Conservation (phyloP, 2,888 invertebrate species). For the Agapostemon virescens region DNA sequence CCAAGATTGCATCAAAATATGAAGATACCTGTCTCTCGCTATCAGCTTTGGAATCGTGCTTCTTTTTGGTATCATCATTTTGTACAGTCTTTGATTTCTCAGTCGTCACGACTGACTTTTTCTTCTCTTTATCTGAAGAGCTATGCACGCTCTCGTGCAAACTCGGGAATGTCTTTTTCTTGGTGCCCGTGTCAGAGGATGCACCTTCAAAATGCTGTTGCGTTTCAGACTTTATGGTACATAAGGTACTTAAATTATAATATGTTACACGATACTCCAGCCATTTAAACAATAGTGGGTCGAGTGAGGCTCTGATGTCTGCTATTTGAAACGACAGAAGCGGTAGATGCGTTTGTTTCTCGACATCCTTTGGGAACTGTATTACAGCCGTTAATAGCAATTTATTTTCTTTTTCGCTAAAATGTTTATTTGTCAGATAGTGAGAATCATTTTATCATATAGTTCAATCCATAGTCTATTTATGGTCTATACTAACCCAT, state of each 20-base stretch:
- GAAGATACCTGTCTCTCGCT: slow-evolving; percentile 66
- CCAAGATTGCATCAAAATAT: slow-evolving; percentile 12
- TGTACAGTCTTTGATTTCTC: slow-evolving; percentile 70
- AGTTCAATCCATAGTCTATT: neutral
- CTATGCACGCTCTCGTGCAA: slow-evolving; percentile 79
- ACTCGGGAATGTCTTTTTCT: slow-evolving; percentile 77
- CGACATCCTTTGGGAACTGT: slow-evolving; percentile 80
- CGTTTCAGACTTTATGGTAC: slow-evolving; percentile 56
- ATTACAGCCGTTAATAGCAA: slow-evolving; percentile 74
- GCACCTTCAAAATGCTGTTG: slow-evolving; percentile 71
- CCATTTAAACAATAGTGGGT: slow-evolving; percentile 86
- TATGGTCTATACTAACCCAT: slow-evolving; percentile 49
- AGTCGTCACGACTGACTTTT: slow-evolving; percentile 64
- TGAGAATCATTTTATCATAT: neutral
- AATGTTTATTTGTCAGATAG: slow-evolving; percentile 20
- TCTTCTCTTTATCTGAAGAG: slow-evolving; percentile 77
- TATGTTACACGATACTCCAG: slow-evolving; percentile 82
- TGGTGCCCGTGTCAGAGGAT: slow-evolving; percentile 72
- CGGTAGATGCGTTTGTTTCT: slow-evolving; percentile 80
- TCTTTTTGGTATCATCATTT: slow-evolving; percentile 62
- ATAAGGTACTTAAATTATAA: slow-evolving; percentile 68
- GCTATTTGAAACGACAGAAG: slow-evolving; percentile 81
- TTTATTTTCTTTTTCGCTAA: slow-evolving; percentile 67
- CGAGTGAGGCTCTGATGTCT: slow-evolving; percentile 82
- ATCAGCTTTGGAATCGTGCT: slow-evolving; percentile 61